These are phyloP conservation scores for Marronus borbonicus DNA, from an alignment of 2,888 invertebrate genomes.

Conservation along the genomic window DNA sequence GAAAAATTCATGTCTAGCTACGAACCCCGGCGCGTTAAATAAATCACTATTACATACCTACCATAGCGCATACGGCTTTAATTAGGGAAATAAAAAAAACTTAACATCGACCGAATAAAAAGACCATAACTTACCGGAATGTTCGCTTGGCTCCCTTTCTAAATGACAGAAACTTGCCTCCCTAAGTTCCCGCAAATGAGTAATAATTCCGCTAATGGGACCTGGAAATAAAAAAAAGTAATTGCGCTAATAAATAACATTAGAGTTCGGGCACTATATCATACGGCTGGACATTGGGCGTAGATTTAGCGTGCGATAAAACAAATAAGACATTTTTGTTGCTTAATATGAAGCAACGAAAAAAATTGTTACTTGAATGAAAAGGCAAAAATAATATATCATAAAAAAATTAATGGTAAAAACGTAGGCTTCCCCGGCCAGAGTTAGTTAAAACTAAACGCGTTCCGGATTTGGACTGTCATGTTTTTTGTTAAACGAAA, in stretches of 20 bases:
- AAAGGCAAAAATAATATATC: too few relatives aligned
- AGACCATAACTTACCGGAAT: slow-evolving; percentile 37
- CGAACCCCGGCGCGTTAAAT: slow-evolving; percentile 7
- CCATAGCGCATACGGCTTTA: not conserved
- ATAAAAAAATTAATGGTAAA: too few relatives aligned
- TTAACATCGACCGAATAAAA: slow-evolving; percentile 19
- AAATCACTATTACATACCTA: slow-evolving; percentile 29
- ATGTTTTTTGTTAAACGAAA: too few relatives aligned
- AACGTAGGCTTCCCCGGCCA: too few relatives aligned
- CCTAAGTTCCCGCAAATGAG: slow-evolving; percentile 7
- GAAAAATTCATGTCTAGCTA: slow-evolving; percentile 12
- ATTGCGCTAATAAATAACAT: slow-evolving; percentile 44
- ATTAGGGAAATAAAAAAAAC: slow-evolving; percentile 28
- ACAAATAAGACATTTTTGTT: too few relatives aligned
- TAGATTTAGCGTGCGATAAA: not conserved
- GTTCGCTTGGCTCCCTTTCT: slow-evolving; percentile 6
- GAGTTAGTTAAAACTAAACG: too few relatives aligned
- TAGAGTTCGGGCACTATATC: slow-evolving; percentile 27
- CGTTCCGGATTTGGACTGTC: too few relatives aligned
- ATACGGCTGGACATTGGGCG: not conserved
- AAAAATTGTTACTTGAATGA: too few relatives aligned
- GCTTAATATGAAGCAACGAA: too few relatives aligned
- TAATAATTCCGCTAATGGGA: slow-evolving; percentile 43
- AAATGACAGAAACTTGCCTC: slow-evolving; percentile 29
- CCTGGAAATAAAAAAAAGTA: slow-evolving; percentile 44